Evolutionary conservation across 2,888 invertebrate genomes (phyloP).

Genomic region (Nebria brevicollis): DNA sequence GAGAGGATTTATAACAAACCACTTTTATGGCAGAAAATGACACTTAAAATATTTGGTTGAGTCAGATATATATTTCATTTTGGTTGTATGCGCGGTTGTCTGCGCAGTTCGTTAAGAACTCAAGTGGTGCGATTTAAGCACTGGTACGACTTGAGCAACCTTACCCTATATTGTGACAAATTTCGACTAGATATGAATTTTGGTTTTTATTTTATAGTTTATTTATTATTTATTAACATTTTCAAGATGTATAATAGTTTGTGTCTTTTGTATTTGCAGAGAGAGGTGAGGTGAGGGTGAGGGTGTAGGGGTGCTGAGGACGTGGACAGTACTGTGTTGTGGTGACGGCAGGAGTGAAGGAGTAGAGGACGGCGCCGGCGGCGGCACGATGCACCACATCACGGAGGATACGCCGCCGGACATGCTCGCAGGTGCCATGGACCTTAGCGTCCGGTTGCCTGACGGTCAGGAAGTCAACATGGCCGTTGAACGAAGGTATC

Average conservation of each 20-base stretch:
- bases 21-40: no score
- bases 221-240: neutral
- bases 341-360: slow-evolving; percentile 19
- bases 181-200: no score
- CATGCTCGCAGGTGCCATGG: slow-evolving; percentile 76
- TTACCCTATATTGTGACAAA: no score
- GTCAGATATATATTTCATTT: no score
- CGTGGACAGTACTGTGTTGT: slow-evolving; percentile 11
- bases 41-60: no score
- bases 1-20: no score
- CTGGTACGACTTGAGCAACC: no score
- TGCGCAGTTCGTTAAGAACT: no score
- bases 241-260: neutral
- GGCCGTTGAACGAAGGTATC: slow-evolving; percentile 68
- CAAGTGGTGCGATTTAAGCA: no score
- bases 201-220: neutral
- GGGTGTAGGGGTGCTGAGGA: slow-evolving; percentile 7
- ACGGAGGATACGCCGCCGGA: slow-evolving; percentile 77
- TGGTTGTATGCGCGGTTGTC: no score
- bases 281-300: neutral
- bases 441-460: slow-evolving; percentile 72
- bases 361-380: slow-evolving; percentile 53
- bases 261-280: slow-evolving; percentile 11
- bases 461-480: slow-evolving; percentile 65
- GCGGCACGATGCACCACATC: slow-evolving; percentile 65